These are phyloP conservation scores for Ptychobarbus kaznakovi DNA, from an alignment of 2,797 vertebrate genomes.

Conservation along the genomic window DNA sequence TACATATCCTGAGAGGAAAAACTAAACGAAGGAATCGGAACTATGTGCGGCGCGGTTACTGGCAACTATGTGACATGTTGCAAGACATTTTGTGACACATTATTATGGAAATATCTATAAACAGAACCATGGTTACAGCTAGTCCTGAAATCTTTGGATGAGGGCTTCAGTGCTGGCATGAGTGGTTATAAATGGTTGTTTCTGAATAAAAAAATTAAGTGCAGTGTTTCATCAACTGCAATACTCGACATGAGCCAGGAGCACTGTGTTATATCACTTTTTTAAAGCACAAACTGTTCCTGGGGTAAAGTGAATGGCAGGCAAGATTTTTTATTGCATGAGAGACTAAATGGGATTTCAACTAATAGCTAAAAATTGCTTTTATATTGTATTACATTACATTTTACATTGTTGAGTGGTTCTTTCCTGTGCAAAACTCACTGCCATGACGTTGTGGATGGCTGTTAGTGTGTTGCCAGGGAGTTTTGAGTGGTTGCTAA, in stretches of 20 bases:
- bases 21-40: not conserved
- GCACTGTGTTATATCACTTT: not conserved
- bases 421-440: not conserved
- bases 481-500: not conserved
- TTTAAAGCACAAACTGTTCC: slow-evolving; percentile 5
- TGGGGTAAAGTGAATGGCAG: not conserved
- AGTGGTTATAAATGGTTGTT: not conserved
- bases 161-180: not conserved
- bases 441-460: not conserved
- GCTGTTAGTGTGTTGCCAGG: not conserved
- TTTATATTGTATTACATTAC: not conserved
- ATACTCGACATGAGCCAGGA: not conserved
- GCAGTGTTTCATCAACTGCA: not conserved
- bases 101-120: slow-evolving; percentile 1
- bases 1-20: not conserved
- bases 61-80: not conserved
- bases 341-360: not conserved
- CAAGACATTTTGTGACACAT: not conserved
- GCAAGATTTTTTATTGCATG: not conserved
- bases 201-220: not conserved
- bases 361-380: not conserved
- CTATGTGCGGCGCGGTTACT: not conserved
- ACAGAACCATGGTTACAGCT: not conserved
- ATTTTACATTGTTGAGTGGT: not conserved
- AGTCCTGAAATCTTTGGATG: not conserved